These are phyloP conservation scores for Oscheius myriophilus DNA, from an alignment of 2,888 invertebrate species.

Conservation along the genomic window DNA sequence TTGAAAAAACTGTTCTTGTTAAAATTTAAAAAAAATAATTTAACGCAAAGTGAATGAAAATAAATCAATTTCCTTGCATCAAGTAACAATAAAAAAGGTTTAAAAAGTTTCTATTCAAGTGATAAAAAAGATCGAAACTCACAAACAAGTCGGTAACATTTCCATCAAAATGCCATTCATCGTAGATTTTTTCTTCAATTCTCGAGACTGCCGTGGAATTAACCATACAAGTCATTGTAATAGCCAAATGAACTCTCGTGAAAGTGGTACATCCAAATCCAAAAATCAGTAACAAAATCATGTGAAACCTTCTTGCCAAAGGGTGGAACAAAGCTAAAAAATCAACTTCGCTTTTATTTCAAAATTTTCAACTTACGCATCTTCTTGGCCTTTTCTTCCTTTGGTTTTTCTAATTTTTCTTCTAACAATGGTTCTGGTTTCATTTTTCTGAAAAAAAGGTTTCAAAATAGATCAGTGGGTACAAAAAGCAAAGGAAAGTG, in stretches of 20 bases:
- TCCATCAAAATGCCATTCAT: no score
- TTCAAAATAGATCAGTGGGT: no score
- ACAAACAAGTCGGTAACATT: no score
- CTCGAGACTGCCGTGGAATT: constrained; percentile 49
- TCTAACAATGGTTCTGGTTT: constrained; percentile 12
- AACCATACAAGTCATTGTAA: constrained; percentile 57
- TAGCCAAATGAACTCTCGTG: constrained; percentile 50
- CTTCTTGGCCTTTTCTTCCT: neutral
- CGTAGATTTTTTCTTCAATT: constrained; percentile 30
- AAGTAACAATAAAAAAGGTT: no score
- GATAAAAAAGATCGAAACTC: no score
- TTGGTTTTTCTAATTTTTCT: constrained; percentile 15
- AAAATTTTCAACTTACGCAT: constrained; percentile 7
- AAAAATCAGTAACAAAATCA: constrained; percentile 43
- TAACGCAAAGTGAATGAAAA: no score
- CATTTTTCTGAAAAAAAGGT: neutral
- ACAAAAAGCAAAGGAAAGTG: no score
- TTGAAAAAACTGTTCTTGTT: no score
- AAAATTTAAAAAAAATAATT: no score
- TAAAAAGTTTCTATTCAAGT: no score
- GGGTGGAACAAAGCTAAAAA: constrained; percentile 55
- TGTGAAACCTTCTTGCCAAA: constrained; percentile 45
- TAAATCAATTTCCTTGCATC: no score
- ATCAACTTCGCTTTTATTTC: neutral
- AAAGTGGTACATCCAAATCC: constrained; percentile 53